Conservation (phyloP, 2,113 vertebrate genomes). For the Glareola pratincola region DNA sequence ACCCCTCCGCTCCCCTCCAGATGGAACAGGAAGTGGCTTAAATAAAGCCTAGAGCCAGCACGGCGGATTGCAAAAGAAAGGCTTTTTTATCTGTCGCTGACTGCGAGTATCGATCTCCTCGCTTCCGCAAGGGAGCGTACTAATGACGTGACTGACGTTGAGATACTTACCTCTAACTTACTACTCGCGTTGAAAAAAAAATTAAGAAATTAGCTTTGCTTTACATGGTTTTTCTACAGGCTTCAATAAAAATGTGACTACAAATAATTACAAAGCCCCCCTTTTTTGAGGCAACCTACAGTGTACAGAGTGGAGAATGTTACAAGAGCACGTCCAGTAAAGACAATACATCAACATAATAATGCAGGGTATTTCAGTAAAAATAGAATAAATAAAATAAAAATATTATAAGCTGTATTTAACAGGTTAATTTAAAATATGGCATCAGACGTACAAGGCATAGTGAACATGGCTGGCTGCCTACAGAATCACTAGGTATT, state of each 20-base stretch:
- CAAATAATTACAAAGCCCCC: slow-evolving; percentile 76
- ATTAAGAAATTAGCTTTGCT: slow-evolving; percentile 60
- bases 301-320: slow-evolving; percentile 72
- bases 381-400: slow-evolving; percentile 99
- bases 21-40: not conserved
- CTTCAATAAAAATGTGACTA: slow-evolving; percentile 76
- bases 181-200: slow-evolving; percentile 65
- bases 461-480: slow-evolving; percentile 72
- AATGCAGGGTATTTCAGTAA: slow-evolving; percentile 88
- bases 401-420: slow-evolving; percentile 89
- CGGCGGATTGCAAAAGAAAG: slow-evolving; percentile 31
- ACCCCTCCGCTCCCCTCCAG: not conserved
- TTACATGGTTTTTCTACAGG: slow-evolving; percentile 71
- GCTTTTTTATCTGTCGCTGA: not conserved
- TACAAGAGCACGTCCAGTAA: slow-evolving; percentile 66
- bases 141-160: not conserved
- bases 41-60: slow-evolving; percentile 43
- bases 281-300: slow-evolving; percentile 56
- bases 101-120: not conserved
- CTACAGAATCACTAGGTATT: slow-evolving; percentile 71
- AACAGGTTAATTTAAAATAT: slow-evolving; percentile 78
- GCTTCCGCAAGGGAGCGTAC: not conserved
- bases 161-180: slow-evolving; percentile 37
- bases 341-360: slow-evolving; percentile 75
- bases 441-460: slow-evolving; percentile 81